Percentiles rank a stretch among this genome's conserved stretches.
Evolutionary conservation across 2,113 vertebrate species (phyloP).

Genomic region (Ascaphus truei): DNA sequence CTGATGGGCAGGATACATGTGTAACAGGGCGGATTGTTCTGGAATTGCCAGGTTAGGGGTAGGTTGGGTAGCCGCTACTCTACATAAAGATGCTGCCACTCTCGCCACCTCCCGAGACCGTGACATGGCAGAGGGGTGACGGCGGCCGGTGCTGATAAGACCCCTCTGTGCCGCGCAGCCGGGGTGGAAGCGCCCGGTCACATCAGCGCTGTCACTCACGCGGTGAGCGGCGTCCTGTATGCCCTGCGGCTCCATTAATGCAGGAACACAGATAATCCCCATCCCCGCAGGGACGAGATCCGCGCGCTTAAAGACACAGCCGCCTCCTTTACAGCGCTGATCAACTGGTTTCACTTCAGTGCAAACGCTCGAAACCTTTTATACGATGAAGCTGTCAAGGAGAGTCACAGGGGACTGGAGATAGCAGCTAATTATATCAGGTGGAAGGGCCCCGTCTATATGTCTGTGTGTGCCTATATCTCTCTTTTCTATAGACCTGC

Average conservation of each 20-base stretch:
- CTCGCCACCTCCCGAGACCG: background rate
- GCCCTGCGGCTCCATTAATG: conserved; percentile 57
- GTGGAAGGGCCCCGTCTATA: no score
- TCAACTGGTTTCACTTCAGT: conserved; percentile 4
- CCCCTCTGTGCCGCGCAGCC: background rate
- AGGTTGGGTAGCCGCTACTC: background rate
- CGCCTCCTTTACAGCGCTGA: conserved; percentile 38
- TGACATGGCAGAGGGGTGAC: conserved; percentile 5
- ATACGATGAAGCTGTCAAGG: conserved; percentile 31
- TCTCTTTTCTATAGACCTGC: conserved; percentile 45
- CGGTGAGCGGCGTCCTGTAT: conserved; percentile 39
- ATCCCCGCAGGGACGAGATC: conserved; percentile 46
- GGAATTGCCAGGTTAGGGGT: no score
- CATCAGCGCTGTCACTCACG: conserved; percentile 54
- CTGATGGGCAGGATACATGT: no score
- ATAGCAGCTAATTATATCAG: conserved; percentile 35
- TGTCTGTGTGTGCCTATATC: conserved; percentile 37
- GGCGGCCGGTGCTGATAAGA: conserved; percentile 30
- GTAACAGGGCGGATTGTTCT: no score
- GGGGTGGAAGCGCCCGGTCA: conserved; percentile 41
- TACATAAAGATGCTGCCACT: conserved; percentile 2
- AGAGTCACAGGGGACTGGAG: conserved; percentile 22
- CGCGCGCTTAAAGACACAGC: conserved; percentile 50
- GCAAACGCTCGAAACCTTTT: conserved; percentile 17
- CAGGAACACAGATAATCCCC: conserved; percentile 46